Percentiles rank a stretch among this genome's conserved stretches.
phyloP scores from a whole-genome alignment of 2,113 vertebrate species.

The Capra hircus region DNA sequence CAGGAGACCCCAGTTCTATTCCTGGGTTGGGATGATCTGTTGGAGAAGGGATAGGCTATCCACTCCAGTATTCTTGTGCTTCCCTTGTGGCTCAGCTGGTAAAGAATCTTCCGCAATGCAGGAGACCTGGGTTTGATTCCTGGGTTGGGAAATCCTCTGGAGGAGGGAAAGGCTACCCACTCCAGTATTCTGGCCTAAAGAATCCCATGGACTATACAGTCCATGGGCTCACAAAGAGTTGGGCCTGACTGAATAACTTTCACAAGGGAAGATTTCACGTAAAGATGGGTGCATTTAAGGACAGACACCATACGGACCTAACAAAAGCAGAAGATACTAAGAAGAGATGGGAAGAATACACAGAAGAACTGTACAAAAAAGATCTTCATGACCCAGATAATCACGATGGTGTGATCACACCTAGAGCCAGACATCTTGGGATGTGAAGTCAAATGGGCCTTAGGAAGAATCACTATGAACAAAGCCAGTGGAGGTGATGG shows the following conservation, averaged over 20 bases:
- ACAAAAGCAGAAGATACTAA: background rate
- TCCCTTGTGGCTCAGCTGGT: background rate
- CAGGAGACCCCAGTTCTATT: background rate
- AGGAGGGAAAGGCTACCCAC: background rate
- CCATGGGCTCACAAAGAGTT: background rate
- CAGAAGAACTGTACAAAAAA: background rate
- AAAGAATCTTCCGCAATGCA: fast-evolving
- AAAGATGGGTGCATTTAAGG: background rate
- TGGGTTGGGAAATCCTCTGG: background rate
- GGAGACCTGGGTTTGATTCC: background rate
- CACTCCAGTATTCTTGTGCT: background rate
- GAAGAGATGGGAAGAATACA: background rate
- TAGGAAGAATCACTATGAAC: background rate
- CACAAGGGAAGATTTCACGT: background rate
- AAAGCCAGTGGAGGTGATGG: background rate
- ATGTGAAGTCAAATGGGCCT: background rate
- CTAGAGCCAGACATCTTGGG: background rate
- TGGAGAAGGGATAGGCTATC: background rate
- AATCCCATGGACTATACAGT: background rate
- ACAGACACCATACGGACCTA: background rate
- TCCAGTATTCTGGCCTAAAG: background rate
- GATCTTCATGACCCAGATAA: background rate
- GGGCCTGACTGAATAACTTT: background rate
- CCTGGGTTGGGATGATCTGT: background rate
- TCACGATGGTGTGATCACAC: background rate